Evolutionary conservation across 2,888 invertebrate genomes (phyloP), one percentile per base, ranked within the genome.

Genomic region (Tachystola acroxantha): DNA sequence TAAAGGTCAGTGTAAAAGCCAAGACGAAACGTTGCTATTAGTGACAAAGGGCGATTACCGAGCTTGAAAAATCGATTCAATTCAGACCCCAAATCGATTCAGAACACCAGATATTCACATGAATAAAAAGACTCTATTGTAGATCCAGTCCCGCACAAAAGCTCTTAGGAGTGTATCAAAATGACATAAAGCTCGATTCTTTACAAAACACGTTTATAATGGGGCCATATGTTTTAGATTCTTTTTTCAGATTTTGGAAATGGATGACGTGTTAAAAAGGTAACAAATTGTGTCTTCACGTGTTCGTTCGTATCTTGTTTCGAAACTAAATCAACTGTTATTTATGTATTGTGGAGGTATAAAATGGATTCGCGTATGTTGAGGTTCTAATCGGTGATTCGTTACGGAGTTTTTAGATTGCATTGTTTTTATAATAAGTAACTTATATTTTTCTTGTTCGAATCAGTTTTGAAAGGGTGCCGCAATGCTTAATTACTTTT

Each of bases 201-300:
- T 75, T 72, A 75, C 66, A 77, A 75, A 77, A 80, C 76, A 72
- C 61, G 64, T 67, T 70, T 64, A 76, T 79, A 84, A 82, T 74
- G 74, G 79, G 20, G 64, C 79, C 74, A 76, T 58, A 78, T 79
- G 76, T 75, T 67, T 66, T 57, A 46, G 57, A 57, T 66, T 75
- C n/a, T n/a, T 70, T 67, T 67, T 70, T 53, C 51, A 57, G 60
- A 67, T 70, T 76, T 76, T 60, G 62, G 62, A 75, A 82, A 84
- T 79, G 75, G 75, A 84, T 82, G 82, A 85, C 72, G 82, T 84
- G 84, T 84, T 85, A 86, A 86, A 84, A 84, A 80, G 78, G 73
- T 78, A 71, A 78, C 77, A 70, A 71, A 76, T 74, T 69, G 74
- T 65, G 57, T 50, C 53, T 46, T 46, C 49, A 47, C 50, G 40